These are phyloP conservation scores for Auanema freiburgensis DNA, from an alignment of 2,888 invertebrate genomes.

Conservation along the genomic window DNA sequence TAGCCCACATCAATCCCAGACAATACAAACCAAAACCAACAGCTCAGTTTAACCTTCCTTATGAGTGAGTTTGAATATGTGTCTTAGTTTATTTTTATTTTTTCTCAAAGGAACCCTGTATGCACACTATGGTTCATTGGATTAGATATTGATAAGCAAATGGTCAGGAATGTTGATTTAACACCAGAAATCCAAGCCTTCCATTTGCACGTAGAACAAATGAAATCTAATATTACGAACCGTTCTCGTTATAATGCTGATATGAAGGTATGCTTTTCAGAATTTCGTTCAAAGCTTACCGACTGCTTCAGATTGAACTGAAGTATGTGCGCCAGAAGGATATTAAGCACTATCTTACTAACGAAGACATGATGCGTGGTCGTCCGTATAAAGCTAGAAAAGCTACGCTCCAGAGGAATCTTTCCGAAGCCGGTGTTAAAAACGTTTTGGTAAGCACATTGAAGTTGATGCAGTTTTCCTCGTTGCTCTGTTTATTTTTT, in stretches of 20 bases:
- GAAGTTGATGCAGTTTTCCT: too few relatives aligned
- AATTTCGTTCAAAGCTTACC: too few relatives aligned
- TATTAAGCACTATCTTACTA: conserved; percentile 12
- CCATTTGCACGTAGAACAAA: not conserved
- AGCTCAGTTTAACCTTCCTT: conserved; percentile 36
- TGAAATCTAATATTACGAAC: not conserved
- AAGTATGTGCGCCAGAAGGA: conserved; percentile 20
- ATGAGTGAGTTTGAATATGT: conserved; percentile 35
- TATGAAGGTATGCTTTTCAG: conserved; percentile 5
- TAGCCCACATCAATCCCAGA: conserved; percentile 94
- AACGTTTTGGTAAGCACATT: too few relatives aligned
- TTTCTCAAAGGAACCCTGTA: conserved; percentile 67
- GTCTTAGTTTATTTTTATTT: not conserved
- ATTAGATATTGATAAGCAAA: conserved; percentile 84
- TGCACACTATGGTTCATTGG: conserved; percentile 98
- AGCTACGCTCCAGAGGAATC: too few relatives aligned
- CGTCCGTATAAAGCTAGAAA: too few relatives aligned
- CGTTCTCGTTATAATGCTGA: not conserved
- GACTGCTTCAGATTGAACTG: conserved; percentile 13
- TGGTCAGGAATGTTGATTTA: conserved; percentile 80
- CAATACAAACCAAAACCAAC: conserved; percentile 73
- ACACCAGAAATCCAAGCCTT: conserved; percentile 89
- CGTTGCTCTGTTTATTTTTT: too few relatives aligned
- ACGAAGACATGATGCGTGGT: conserved; percentile 14
- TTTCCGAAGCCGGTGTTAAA: too few relatives aligned